Conservation (phyloP, 1,140 invertebrate species). For the Drosophila parvula region DNA sequence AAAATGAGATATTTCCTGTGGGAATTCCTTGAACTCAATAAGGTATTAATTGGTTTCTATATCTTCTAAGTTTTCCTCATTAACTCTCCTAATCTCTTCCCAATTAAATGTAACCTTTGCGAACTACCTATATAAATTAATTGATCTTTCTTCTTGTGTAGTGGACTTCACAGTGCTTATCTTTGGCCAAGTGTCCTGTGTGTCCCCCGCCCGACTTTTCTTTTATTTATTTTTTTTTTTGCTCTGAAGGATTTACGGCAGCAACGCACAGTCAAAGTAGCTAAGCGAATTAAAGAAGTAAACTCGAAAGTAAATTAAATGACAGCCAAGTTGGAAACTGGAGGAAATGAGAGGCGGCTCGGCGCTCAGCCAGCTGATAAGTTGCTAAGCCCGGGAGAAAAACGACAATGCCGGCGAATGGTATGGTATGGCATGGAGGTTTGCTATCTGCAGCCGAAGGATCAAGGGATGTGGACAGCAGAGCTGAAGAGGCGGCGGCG, state of each 20-base stretch:
- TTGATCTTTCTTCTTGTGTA: slow-evolving; percentile 2
- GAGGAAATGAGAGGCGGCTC: slow-evolving; percentile 47
- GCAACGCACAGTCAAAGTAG: slow-evolving; percentile 65
- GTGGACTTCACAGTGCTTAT: slow-evolving; percentile 63
- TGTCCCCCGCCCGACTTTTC: not conserved
- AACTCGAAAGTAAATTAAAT: slow-evolving; percentile 80
- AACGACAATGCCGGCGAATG: slow-evolving; percentile 51
- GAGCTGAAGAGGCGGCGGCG: slow-evolving; percentile 16
- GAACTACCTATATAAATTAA: not conserved
- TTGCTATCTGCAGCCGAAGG: slow-evolving; percentile 37
- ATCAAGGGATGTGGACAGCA: slow-evolving; percentile 5
- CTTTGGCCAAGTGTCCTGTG: slow-evolving; percentile 67
- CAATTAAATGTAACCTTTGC: not conserved
- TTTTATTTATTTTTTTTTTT: slow-evolving; percentile 16
- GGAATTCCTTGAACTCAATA: no score
- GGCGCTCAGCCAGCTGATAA: slow-evolving; percentile 66
- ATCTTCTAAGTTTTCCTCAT: not conserved
- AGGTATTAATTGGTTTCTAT: not conserved
- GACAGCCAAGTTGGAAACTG: slow-evolving; percentile 35
- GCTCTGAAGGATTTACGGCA: slow-evolving; percentile 74
- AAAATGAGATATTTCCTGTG: not conserved
- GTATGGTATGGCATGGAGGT: slow-evolving; percentile 6
- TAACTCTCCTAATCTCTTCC: not conserved
- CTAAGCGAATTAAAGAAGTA: slow-evolving; percentile 82
- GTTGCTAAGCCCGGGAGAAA: slow-evolving; percentile 63